phyloP scores from a whole-genome alignment of 2,888 invertebrate species.

The Drosophila setosimentum region DNA sequence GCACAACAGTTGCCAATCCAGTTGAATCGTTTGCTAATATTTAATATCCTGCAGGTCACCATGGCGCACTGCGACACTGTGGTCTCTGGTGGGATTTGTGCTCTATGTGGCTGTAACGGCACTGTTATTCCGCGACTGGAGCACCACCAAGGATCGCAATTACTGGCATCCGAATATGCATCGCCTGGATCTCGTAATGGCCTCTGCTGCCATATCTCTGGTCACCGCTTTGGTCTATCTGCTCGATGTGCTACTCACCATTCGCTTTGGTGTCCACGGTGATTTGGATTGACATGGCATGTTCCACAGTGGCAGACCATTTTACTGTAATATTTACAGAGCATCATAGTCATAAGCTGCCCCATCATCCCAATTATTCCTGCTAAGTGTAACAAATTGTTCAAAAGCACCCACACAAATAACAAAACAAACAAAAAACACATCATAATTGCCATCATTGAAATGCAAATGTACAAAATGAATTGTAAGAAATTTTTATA shows the following conservation, averaged over 20 bases:
- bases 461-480: conserved; percentile 70
- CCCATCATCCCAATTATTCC: conserved; percentile 17
- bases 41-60: conserved; percentile 69
- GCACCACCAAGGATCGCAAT: conserved; percentile 83
- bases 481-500: conserved; percentile 39
- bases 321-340: conserved; percentile 74
- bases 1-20: conserved; percentile 25
- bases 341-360: conserved; percentile 61
- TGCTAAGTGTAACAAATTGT: conserved; percentile 61
- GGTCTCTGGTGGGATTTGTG: conserved; percentile 82
- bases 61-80: conserved; percentile 84
- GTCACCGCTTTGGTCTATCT: conserved; percentile 81
- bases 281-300: conserved; percentile 80
- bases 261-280: conserved; percentile 83
- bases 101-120: conserved; percentile 82
- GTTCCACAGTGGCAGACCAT: neutral
- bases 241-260: conserved; percentile 82
- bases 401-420: conserved; percentile 39
- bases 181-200: conserved; percentile 84
- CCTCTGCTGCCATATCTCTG: conserved; percentile 82
- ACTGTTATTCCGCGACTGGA: conserved; percentile 84
- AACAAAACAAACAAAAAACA: conserved; percentile 13
- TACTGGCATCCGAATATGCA: conserved; percentile 85
- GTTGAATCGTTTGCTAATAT: neutral
- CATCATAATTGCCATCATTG: conserved; percentile 68